phyloP scores from a whole-genome alignment of 2,113 vertebrate species.

The Labeo rohita region DNA sequence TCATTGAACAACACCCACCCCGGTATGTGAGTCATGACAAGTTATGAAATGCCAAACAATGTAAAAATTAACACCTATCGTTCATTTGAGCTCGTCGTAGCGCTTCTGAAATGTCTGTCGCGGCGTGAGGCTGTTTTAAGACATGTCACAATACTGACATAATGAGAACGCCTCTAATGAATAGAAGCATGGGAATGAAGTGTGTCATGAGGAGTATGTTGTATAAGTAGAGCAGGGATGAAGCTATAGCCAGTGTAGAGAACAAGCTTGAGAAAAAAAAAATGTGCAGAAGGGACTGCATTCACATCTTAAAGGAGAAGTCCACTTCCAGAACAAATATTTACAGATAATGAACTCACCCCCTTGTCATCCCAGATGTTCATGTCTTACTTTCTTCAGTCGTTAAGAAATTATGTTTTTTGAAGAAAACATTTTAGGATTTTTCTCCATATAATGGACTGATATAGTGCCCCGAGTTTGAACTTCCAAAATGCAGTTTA shows the following conservation, averaged over 20 bases:
- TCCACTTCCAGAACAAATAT: no score
- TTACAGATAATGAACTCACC: no score
- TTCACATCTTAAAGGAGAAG: not conserved
- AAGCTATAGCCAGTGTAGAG: not conserved
- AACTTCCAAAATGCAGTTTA: no score
- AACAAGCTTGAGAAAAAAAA: not conserved
- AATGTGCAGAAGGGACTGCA: not conserved
- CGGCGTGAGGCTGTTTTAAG: not conserved
- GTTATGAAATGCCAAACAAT: conserved; percentile 18
- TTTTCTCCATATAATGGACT: no score
- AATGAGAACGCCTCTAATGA: conserved; percentile 18
- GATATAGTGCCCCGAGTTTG: no score
- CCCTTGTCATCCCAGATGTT: no score
- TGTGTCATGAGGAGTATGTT: conserved; percentile 13
- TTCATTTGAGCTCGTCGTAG: not conserved
- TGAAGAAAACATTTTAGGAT: no score
- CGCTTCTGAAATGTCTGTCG: not conserved
- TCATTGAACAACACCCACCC: conserved; percentile 23
- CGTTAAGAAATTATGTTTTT: no score
- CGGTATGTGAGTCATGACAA: not conserved
- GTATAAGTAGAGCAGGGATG: conserved; percentile 15
- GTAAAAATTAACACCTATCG: conserved; percentile 15
- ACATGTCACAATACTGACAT: conserved; percentile 21
- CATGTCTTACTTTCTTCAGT: no score
- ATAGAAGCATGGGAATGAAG: conserved; percentile 12